phyloP scores from a whole-genome alignment of 2,113 vertebrate genomes.

The Myotis lucifugus region DNA sequence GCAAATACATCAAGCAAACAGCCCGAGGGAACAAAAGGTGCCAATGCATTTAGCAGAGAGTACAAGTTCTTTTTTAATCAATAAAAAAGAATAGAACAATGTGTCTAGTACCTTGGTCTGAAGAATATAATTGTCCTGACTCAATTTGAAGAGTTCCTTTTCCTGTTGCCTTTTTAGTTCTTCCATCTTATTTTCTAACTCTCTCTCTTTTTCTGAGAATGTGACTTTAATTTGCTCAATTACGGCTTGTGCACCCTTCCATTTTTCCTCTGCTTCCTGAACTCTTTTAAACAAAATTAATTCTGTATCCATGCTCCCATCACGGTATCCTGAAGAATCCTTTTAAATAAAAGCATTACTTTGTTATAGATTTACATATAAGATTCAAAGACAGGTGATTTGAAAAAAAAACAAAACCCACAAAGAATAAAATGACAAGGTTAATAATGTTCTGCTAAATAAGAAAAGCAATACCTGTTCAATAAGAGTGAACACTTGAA shows the following conservation, averaged over 20 bases:
- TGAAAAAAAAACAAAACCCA: background rate
- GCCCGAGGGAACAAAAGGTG: background rate
- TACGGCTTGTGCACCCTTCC: constrained; percentile 79
- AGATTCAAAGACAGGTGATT: background rate
- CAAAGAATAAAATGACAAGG: background rate
- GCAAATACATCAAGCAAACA: background rate
- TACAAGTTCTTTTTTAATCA: background rate
- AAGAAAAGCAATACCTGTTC: constrained; percentile 7
- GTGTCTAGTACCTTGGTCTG: constrained; percentile 90
- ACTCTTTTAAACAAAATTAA: constrained; percentile 83
- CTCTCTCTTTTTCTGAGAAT: constrained; percentile 86
- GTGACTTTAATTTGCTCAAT: constrained; percentile 84
- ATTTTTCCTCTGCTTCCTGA: constrained; percentile 83
- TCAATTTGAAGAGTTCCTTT: constrained; percentile 86
- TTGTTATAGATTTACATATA: constrained; percentile 19
- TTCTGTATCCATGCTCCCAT: constrained; percentile 80
- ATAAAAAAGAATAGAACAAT: background rate
- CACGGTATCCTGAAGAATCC: constrained; percentile 69
- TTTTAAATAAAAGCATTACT: constrained; percentile 60
- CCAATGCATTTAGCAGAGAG: background rate
- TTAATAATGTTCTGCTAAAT: background rate
- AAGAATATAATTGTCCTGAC: constrained; percentile 92
- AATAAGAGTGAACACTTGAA: background rate
- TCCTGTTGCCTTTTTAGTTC: constrained; percentile 85
- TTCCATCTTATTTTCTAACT: constrained; percentile 79